phyloP scores from a whole-genome alignment of 2,797 vertebrate genomes.

The Corythornis leucogaster region DNA sequence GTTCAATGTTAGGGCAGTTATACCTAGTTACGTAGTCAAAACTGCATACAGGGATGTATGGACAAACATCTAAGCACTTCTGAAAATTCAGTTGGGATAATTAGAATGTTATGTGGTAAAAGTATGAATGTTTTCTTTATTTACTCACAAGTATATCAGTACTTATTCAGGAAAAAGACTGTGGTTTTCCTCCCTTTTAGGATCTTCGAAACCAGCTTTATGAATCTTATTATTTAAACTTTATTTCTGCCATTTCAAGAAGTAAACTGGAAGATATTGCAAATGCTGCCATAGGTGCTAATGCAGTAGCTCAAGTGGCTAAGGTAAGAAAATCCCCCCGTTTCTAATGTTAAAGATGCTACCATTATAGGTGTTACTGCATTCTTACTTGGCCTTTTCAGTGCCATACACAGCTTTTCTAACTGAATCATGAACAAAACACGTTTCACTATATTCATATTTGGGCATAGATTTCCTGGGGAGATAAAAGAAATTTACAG shows the following conservation, averaged over 20 bases:
- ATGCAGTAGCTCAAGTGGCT: constrained; percentile 91
- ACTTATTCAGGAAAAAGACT: neutral
- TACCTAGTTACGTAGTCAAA: neutral
- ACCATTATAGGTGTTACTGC: neutral
- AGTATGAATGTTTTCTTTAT: neutral
- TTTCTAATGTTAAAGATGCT: neutral
- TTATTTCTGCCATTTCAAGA: constrained; percentile 97
- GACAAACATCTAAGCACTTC: neutral
- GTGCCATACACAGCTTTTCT: neutral
- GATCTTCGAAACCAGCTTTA: constrained; percentile 96
- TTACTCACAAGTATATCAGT: neutral
- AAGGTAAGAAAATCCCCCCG: constrained; percentile 83
- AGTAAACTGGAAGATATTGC: constrained; percentile 98
- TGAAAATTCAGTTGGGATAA: neutral
- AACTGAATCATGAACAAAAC: neutral
- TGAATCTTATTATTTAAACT: constrained; percentile 96
- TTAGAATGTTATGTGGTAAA: neutral
- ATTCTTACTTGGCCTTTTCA: neutral
- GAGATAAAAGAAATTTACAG: neutral
- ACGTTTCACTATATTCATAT: neutral
- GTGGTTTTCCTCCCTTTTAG: constrained; percentile 73
- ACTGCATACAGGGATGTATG: neutral
- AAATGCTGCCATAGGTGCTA: constrained; percentile 92
- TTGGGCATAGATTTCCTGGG: neutral
- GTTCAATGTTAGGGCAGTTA: neutral